Evolutionary conservation across 2,113 vertebrate genomes (phyloP).

Genomic region (Phrynosoma platyrhinos): DNA sequence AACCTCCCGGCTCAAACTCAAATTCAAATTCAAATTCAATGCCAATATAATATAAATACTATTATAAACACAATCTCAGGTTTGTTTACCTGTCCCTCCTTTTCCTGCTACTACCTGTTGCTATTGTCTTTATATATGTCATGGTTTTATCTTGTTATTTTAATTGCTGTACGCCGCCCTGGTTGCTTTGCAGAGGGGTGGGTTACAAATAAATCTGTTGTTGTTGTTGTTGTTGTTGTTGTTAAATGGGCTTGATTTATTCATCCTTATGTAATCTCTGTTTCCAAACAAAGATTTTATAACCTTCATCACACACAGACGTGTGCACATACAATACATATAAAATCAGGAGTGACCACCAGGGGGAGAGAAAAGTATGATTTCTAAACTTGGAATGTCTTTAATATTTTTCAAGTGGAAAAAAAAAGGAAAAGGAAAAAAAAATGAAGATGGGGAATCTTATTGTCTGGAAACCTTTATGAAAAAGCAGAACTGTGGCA

Average conservation of each 20-base stretch:
- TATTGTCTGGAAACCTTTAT: background rate
- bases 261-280: slow-evolving; percentile 26
- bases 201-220: no score
- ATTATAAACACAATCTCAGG: no score
- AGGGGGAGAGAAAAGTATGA: slow-evolving; percentile 32
- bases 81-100: no score
- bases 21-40: no score
- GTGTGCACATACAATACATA: background rate
- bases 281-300: background rate
- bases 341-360: background rate
- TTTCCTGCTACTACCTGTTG: no score
- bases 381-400: background rate
- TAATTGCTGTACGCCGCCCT: no score
- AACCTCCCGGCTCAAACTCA: no score
- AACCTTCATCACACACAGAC: slow-evolving; percentile 38
- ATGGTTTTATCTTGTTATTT: no score
- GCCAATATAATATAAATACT: no score
- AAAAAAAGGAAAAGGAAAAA: background rate
- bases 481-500: slow-evolving; percentile 43
- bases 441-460: background rate
- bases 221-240: no score
- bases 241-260: rapidly evolving
- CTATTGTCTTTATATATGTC: no score
- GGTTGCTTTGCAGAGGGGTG: no score
- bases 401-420: slow-evolving; percentile 9